phyloP scores from a whole-genome alignment of 2,797 vertebrate genomes.

The Enoplosus armatus region DNA sequence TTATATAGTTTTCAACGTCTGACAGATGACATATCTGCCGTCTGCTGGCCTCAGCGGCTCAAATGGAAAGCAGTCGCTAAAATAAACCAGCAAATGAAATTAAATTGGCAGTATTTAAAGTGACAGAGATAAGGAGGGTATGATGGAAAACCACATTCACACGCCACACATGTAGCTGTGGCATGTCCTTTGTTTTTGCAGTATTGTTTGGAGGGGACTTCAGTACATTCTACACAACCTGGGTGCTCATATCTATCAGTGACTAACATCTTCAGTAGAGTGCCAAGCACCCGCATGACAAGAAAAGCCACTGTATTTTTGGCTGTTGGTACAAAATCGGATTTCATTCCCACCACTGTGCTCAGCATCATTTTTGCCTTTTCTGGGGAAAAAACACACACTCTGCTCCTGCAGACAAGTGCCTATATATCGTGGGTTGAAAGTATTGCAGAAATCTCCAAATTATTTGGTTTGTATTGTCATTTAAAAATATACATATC shows the following conservation, averaged over 20 bases:
- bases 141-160: constrained; percentile 6
- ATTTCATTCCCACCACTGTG: constrained; percentile 43
- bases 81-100: neutral
- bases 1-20: constrained; percentile 1
- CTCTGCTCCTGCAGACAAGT: constrained; percentile 10
- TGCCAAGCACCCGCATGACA: constrained; percentile 57
- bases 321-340: constrained; percentile 43
- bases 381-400: neutral
- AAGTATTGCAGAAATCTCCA: neutral
- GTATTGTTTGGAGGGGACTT: constrained; percentile 32
- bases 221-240: constrained; percentile 44
- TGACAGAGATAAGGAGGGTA: constrained; percentile 3
- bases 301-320: constrained; percentile 55
- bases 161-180: constrained; percentile 3
- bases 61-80: constrained; percentile 15
- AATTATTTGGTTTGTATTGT: neutral
- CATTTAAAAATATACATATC: neutral
- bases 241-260: constrained; percentile 45
- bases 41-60: constrained; percentile 6
- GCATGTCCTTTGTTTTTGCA: neutral
- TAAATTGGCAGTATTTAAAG: constrained; percentile 5
- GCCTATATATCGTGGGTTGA: neutral
- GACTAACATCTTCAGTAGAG: constrained; percentile 52
- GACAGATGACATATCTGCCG: constrained; percentile 10
- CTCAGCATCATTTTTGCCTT: constrained; percentile 48